Conservation (phyloP, 92 coral and sea anemone species). For the Epizoanthus rinbou region DNA sequence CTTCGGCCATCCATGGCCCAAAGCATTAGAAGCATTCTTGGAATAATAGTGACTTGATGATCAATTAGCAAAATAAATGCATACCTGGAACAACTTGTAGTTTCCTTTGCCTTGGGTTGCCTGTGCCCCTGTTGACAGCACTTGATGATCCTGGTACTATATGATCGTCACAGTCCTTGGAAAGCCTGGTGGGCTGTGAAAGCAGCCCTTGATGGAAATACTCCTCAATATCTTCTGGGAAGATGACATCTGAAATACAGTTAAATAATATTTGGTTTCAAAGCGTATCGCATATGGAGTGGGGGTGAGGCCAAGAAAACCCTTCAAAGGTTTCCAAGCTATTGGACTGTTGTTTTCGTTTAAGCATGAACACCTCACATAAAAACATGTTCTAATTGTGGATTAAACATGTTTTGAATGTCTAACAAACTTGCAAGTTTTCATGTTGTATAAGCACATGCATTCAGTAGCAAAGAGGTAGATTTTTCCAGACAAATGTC, state of each 20-base stretch:
- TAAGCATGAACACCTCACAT: too few species aligned
- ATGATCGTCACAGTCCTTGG: not conserved
- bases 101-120: not conserved
- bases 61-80: not conserved
- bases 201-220: slow-evolving; percentile 62
- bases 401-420: too few species aligned
- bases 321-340: too few species aligned
- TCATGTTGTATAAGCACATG: too few species aligned
- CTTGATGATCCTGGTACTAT: not conserved
- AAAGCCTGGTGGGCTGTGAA: slow-evolving; percentile 11
- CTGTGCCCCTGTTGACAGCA: not conserved
- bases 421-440: too few species aligned
- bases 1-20: too few species aligned
- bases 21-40: too few species aligned
- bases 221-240: slow-evolving; percentile 71
- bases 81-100: slow-evolving; percentile 38
- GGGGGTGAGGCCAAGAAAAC: too few species aligned
- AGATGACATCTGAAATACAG: slow-evolving; percentile 26
- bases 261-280: not conserved
- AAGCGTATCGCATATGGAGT: not conserved
- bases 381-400: too few species aligned
- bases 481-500: not conserved
- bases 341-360: too few species aligned
- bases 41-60: too few species aligned
- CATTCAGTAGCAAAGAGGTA: not conserved